These are phyloP conservation scores for Periophthalmus modestus DNA, from an alignment of 2,113 vertebrate genomes.

Conservation along the genomic window DNA sequence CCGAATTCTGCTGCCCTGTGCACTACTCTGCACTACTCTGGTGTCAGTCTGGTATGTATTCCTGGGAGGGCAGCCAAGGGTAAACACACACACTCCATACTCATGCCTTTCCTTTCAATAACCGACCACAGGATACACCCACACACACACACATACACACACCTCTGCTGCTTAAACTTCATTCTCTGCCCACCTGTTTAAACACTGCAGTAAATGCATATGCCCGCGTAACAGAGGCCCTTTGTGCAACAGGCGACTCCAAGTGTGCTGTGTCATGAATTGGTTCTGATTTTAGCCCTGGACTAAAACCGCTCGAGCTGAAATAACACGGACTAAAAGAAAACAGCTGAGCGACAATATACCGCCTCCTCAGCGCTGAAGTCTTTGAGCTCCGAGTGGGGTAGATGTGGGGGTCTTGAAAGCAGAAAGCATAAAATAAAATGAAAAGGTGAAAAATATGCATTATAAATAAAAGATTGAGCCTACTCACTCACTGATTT, in stretches of 20 bases:
- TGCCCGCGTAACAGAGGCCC: conserved; percentile 58
- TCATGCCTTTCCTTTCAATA: conserved; percentile 68
- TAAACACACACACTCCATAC: conserved; percentile 62
- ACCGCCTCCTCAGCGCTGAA: conserved; percentile 18
- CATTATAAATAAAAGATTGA: neutral
- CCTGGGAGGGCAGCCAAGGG: conserved; percentile 64
- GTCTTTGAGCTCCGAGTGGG: conserved; percentile 9
- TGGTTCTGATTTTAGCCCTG: conserved; percentile 64
- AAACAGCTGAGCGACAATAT: conserved; percentile 44
- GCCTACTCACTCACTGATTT: neutral
- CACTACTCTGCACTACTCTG: conserved; percentile 53
- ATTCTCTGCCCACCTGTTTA: conserved; percentile 71
- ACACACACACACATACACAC: conserved; percentile 1
- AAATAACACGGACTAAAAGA: conserved; percentile 56
- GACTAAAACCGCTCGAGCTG: conserved; percentile 52
- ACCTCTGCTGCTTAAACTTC: conserved; percentile 44
- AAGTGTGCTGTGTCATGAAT: conserved; percentile 69
- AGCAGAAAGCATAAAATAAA: neutral
- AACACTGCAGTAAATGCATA: conserved; percentile 58
- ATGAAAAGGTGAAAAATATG: neutral
- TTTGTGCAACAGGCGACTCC: conserved; percentile 58
- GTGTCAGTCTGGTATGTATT: conserved; percentile 71
- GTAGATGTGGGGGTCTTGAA: conserved; percentile 7
- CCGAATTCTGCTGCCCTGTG: conserved; percentile 69
- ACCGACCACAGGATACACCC: conserved; percentile 36